phyloP scores from a whole-genome alignment of 1,140 invertebrate genomes.

The Macrosteles quadrilineatus region DNA sequence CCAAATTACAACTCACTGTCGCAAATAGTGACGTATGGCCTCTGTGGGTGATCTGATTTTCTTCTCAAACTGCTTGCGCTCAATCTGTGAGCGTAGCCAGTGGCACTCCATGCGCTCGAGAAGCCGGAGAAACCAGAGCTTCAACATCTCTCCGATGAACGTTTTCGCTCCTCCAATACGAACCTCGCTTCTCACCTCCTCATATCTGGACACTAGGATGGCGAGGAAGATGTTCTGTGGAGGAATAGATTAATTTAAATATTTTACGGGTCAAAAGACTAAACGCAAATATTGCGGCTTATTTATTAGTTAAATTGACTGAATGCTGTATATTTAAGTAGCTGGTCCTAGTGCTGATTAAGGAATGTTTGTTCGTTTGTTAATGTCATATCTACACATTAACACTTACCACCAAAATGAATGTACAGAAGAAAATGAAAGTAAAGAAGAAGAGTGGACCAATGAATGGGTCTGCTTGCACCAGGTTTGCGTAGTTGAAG shows the following conservation, averaged over 20 bases:
- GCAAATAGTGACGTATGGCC: conserved; percentile 6
- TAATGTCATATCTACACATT: too few species aligned
- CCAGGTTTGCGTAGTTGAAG: conserved; percentile 73
- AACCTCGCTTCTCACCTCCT: conserved; percentile 5
- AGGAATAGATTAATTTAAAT: too few species aligned
- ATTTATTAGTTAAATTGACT: too few species aligned
- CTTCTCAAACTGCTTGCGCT: not conserved
- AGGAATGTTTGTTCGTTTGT: too few species aligned
- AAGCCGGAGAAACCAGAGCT: not conserved
- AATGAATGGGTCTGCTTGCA: conserved; percentile 68
- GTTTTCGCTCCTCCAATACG: not conserved
- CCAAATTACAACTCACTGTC: not conserved
- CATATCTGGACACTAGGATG: conserved; percentile 8
- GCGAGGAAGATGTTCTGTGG: conserved; percentile 7
- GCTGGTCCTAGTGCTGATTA: too few species aligned
- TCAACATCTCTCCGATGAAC: conserved; percentile 4
- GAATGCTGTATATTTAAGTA: too few species aligned
- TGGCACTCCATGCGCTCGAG: not conserved
- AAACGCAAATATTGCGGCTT: too few species aligned
- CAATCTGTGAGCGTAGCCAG: not conserved
- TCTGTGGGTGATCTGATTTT: conserved; percentile 4
- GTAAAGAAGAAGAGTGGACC: conserved; percentile 79
- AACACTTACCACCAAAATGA: conserved; percentile 1
- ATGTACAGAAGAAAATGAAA: conserved; percentile 61
- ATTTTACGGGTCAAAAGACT: too few species aligned